Evolutionary conservation across 30 jellyfish, hydroid and myxozoan genomes (phyloP), one percentile per base, ranked within the genome.

Genomic region (Morbakka virulenta): DNA sequence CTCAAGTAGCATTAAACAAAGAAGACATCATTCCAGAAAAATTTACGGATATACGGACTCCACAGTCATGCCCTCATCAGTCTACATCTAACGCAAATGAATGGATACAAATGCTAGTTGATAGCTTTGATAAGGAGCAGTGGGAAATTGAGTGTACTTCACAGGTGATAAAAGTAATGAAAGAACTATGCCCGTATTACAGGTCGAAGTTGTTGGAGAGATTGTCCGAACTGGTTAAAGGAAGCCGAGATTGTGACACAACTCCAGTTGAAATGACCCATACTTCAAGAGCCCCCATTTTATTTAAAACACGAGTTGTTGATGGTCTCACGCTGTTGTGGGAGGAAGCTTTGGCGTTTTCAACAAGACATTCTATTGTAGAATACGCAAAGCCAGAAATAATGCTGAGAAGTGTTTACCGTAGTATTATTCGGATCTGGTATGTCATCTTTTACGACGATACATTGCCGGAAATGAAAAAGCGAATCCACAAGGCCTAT

Each of bases 141-240:
- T 87, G 96, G 96, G 96, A 87, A 25, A 92, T 87, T 4, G 95
- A 87, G 47, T 80, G 96, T 71, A 80, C 94, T 12, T 51, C 83
- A 14, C 85, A 80, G 62, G 89, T 87, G 36, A 70, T 64, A 78
- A 84, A 80, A 76, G 76, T 79, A 33, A 79, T 87, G 49, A 80
- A 67, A 62, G 77, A 79, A 48, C 79, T 80, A 2, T 33, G 25
- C 2, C 83, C 32, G 1, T 21, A 17, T n/a, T 17, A 79, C 47
- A 80, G 74, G 65, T 31, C 30, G 62, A 80, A 48, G 81, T 64
- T 87, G 21, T n/a, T 87, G 61, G 52, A 24, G 17, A 87, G 74
- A 52, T 33, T 87, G 35, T 62, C 41, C 33, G 50, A 66, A 26
- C 82, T 87, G 50, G 94, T 94, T 28, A 21, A 76, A 26, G 96